Evolutionary conservation across 30 jellyfish, hydroid and myxozoan genomes (phyloP), one percentile per base, ranked within the genome.

Genomic region (Mastigias papua): DNA sequence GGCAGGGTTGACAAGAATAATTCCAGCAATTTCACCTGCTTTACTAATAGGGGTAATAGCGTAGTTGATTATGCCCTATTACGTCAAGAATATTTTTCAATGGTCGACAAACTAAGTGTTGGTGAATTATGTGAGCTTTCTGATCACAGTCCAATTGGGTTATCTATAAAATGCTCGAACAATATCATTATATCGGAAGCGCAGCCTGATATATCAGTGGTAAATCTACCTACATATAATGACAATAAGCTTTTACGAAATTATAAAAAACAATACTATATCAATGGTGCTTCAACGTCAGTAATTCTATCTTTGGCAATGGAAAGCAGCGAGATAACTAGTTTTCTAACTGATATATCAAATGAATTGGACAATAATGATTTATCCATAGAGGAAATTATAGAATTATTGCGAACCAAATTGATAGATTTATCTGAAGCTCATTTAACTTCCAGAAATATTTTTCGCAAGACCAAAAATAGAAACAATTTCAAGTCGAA

Each of bases 11-110:
- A 69, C 80, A 31, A 69, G 16, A 26, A 69, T 2, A 69, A 0
- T 31, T 69, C 80, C 60, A 69, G 61, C 60, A 69, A 69, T 69
- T 69, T 69, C 27, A 69, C 80, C 60, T 69, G 80, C 25, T 69
- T 69, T 69, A 62, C 80, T 31, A 69, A 69, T 25, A 69, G 57
- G 61, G 80, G n/a, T n/a, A n/a, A n/a, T n/a, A n/a, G n/a, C n/a
- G n/a, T n/a, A n/a, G n/a, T n/a, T n/a, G n/a, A n/a, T n/a, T n/a
- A n/a, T n/a, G n/a, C n/a, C n/a, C n/a, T n/a, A n/a, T n/a, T n/a
- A n/a, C n/a, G n/a, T n/a, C n/a, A n/a, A n/a, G n/a, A n/a, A n/a
- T n/a, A n/a, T n/a, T n/a, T n/a, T n/a, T n/a, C n/a, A n/a, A n/a
- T n/a, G n/a, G n/a, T n/a, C n/a, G n/a, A n/a, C n/a, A n/a, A n/a